phyloP scores from a whole-genome alignment of 2,797 vertebrate species.

The Mastacembelus armatus region DNA sequence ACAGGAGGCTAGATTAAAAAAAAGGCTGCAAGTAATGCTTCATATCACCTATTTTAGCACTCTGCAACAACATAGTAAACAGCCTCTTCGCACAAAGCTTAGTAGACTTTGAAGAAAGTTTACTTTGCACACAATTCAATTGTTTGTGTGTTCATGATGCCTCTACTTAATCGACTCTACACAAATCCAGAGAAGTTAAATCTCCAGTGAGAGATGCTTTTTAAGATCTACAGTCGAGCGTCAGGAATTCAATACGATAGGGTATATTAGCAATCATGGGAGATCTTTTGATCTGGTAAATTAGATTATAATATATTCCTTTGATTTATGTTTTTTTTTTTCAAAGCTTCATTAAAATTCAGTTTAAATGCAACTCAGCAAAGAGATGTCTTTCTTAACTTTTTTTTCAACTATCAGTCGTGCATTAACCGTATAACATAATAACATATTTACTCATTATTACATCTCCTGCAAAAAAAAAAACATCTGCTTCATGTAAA shows the following conservation, averaged over 20 bases:
- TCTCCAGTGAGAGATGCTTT: constrained; percentile 72
- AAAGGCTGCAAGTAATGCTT: constrained; percentile 25
- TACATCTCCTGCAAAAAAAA: neutral
- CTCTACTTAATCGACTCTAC: constrained; percentile 51
- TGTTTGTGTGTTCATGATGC: constrained; percentile 60
- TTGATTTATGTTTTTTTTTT: constrained; percentile 77
- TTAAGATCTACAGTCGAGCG: constrained; percentile 74
- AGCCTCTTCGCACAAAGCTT: constrained; percentile 33
- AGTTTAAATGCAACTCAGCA: constrained; percentile 80
- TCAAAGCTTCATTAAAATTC: constrained; percentile 79
- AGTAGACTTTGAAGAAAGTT: constrained; percentile 70
- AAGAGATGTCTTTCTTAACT: constrained; percentile 80
- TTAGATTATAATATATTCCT: constrained; percentile 86
- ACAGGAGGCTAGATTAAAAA: constrained; percentile 38
- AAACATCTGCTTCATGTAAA: constrained; percentile 11
- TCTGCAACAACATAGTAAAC: constrained; percentile 20
- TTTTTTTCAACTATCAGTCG: constrained; percentile 49
- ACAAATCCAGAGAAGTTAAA: constrained; percentile 60
- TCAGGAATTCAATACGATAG: constrained; percentile 76
- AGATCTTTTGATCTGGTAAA: constrained; percentile 84
- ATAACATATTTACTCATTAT: constrained; percentile 2
- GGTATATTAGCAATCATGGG: constrained; percentile 79
- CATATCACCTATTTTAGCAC: constrained; percentile 34
- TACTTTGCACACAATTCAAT: constrained; percentile 61
- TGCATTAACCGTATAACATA: constrained; percentile 36